Percentiles rank a stretch among this genome's conserved stretches.
Evolutionary conservation across 2,797 vertebrate genomes (phyloP).

Genomic region (Cacajao melanocephalus): DNA sequence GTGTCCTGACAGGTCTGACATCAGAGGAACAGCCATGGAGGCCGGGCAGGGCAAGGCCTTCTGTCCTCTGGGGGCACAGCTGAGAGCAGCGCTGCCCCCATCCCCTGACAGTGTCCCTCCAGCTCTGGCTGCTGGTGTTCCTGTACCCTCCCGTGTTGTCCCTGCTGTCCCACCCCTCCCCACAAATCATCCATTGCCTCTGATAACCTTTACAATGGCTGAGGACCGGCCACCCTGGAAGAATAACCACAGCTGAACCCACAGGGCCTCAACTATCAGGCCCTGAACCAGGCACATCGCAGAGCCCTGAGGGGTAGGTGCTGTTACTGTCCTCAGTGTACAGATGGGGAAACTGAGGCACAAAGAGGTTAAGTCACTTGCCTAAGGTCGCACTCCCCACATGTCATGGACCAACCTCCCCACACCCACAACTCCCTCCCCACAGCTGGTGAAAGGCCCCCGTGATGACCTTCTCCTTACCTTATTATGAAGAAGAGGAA

Average conservation of each 20-base stretch:
- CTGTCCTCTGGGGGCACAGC: not conserved
- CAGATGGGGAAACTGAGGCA: not conserved
- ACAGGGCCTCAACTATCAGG: not conserved
- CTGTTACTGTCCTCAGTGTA: not conserved
- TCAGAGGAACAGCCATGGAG: too few species aligned
- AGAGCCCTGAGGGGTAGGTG: not conserved
- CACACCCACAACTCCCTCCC: not conserved
- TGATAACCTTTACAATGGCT: too few species aligned
- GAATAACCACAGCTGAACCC: not conserved
- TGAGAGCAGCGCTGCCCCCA: not conserved
- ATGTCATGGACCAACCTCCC: not conserved
- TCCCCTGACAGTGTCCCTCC: not conserved
- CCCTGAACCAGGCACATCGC: too few species aligned
- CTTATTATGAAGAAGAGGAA: not conserved
- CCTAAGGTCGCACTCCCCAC: not conserved
- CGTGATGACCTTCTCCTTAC: not conserved
- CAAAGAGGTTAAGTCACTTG: not conserved
- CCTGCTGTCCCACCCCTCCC: not conserved
- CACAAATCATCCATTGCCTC: not conserved
- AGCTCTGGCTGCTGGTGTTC: not conserved
- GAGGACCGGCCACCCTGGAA: not conserved
- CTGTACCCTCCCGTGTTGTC: too few species aligned
- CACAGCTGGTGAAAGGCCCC: not conserved
- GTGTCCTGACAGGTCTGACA: not conserved
- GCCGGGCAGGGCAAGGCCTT: too few species aligned